Base-by-base conservation (phyloP, 2,888 invertebrate genomes). In the Synergus itoensis region DNA sequence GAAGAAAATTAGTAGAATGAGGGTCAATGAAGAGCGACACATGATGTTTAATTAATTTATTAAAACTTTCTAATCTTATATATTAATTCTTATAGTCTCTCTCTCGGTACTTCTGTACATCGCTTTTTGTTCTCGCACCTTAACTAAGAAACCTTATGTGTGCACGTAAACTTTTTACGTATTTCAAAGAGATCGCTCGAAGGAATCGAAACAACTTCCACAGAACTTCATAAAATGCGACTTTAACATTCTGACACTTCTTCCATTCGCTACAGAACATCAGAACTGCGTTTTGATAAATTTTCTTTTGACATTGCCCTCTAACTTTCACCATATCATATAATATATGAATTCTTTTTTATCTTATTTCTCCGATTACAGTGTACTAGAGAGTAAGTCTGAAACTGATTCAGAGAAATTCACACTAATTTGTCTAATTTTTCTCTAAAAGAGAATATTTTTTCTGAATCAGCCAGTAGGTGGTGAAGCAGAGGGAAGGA, bases 21-120 rank as follows among this genome's bases (percentile, higher is more conserved):
- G 28, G 3, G 43, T 18, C 9, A 65, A 65, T 65, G 11, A 73
- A 48, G 9, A 73, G n/a, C n/a, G 9, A 53, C 48, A n/a, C 53
- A n/a, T 73, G 53, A 73, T 73, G 73, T 84, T 83, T 87, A 88
- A 84, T 88, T 87, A 86, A 88, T 89, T 88, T 89, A 86, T 88
- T 88, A 88, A 89, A 89, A 88, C 87, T 87, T 89, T 88, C 87
- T 89, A 87, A 76, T 86, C 85, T 86, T 86, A 83, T 88, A 84
- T 88, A 28, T 28, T 83, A 85, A 85, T 77, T 79, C 78, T 82
- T 75, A 79, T 82, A 83, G 79, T 80, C 79, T 82, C 79, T 82
- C 73, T 76, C 77, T 80, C 80, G 79, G 79, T 80, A 82, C 79
- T 77, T 84, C 80, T 64, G 76, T 82, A 79, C 80, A 82, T 81